A percentile compares a stretch with the other conserved stretches of the same genome.
These are phyloP conservation scores for Xanthia togata DNA, from an alignment of 2,888 invertebrate genomes.

Conservation along the genomic window DNA sequence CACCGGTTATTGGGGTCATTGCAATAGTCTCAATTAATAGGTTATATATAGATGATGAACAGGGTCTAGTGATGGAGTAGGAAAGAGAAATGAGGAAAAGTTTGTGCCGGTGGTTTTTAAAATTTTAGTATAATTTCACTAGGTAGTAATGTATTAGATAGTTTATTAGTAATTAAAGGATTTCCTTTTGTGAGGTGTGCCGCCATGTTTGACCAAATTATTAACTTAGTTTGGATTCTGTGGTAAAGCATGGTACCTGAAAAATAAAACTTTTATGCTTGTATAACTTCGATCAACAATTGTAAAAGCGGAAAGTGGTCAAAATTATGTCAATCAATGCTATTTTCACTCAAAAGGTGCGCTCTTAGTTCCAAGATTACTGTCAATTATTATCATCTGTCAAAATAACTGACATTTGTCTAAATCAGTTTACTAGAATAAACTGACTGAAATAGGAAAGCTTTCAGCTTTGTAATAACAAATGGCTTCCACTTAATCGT, in stretches of 20 bases:
- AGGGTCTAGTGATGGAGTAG: no score
- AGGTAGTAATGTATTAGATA: no score
- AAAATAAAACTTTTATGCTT: not conserved
- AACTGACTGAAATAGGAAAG: slow-evolving; percentile 10
- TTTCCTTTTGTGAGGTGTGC: not conserved
- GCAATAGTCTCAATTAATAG: no score
- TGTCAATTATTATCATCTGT: not conserved
- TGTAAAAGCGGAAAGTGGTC: not conserved
- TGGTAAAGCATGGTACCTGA: not conserved
- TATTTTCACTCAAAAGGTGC: not conserved
- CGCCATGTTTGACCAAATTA: not conserved
- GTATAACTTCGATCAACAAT: no score
- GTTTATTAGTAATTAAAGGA: not conserved
- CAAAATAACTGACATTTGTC: slow-evolving; percentile 24
- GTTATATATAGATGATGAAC: no score
- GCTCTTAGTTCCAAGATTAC: not conserved
- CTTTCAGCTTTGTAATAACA: slow-evolving; percentile 32
- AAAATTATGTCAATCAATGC: not conserved
- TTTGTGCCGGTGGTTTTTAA: no score
- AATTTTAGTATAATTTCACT: no score
- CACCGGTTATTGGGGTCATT: no score
- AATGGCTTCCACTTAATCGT: slow-evolving; percentile 41
- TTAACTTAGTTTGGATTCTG: not conserved
- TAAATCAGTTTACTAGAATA: not conserved
- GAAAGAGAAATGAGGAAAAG: no score